These are phyloP conservation scores for Pterostichus niger DNA, from an alignment of 2,888 invertebrate species.

Conservation along the genomic window DNA sequence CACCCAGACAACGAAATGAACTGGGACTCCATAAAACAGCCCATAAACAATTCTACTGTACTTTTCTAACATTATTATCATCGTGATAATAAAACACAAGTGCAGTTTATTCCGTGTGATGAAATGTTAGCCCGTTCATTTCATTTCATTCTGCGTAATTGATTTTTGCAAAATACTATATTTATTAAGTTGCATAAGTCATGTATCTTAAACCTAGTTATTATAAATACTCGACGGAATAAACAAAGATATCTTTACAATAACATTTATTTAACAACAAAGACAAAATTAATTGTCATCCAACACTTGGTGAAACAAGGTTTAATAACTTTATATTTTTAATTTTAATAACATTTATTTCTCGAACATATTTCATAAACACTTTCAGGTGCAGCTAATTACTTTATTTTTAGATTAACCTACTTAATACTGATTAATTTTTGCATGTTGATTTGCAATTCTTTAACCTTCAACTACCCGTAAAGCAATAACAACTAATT, in stretches of 20 bases:
- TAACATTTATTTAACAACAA: slow-evolving; percentile 1
- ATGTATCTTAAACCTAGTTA: neutral
- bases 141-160: neutral
- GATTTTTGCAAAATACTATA: neutral
- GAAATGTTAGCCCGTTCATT: slow-evolving; percentile 4
- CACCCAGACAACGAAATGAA: slow-evolving; percentile 23
- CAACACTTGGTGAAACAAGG: too few relatives aligned
- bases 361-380: too few relatives aligned
- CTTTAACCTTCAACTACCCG: too few relatives aligned
- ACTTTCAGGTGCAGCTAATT: too few relatives aligned
- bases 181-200: neutral
- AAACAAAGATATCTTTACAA: slow-evolving; percentile 15
- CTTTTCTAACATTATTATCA: slow-evolving; percentile 22
- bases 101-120: neutral
- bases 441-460: too few relatives aligned
- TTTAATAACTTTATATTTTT: too few relatives aligned
- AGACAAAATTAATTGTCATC: too few relatives aligned
- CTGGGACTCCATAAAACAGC: neutral
- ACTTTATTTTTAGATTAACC: too few relatives aligned
- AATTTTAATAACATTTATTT: slow-evolving; percentile 5
- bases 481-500: too few relatives aligned
- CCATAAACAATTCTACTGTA: slow-evolving; percentile 36
- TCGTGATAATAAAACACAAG: slow-evolving; percentile 8
- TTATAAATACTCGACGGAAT: neutral
- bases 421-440: too few relatives aligned